These are phyloP conservation scores for Nineta flava DNA, from an alignment of 2,888 invertebrate genomes.

Conservation along the genomic window DNA sequence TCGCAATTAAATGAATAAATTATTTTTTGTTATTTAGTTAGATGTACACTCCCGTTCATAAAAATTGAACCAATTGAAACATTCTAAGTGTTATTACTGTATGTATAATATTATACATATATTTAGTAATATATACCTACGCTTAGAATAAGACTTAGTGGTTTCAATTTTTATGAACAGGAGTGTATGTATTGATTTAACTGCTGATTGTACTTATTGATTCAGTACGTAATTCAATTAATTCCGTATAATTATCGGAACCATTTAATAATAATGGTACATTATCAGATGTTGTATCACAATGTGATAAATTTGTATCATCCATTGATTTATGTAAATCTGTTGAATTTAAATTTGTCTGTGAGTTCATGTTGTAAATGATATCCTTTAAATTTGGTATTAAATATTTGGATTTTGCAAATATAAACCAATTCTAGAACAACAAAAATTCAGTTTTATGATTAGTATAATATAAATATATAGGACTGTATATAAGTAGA, in stretches of 20 bases:
- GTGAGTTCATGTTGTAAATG: conserved; percentile 7
- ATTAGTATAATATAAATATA: not conserved
- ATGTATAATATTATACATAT: no score
- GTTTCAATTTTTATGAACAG: no score
- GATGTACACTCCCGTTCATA: no score
- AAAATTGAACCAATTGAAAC: no score
- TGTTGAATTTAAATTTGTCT: conserved; percentile 4
- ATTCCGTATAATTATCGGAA: conserved; percentile 24
- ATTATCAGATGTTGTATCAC: conserved; percentile 24
- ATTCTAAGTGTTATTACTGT: no score
- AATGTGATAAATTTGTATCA: conserved; percentile 10
- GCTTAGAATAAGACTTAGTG: no score
- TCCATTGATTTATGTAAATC: conserved; percentile 11
- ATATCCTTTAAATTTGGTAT: conserved; percentile 18
- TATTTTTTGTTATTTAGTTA: no score
- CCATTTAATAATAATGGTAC: conserved; percentile 22
- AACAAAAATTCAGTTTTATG: conserved; percentile 2
- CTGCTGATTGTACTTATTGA: conserved; percentile 32
- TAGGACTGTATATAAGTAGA: not conserved
- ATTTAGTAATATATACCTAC: no score
- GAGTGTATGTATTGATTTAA: not conserved
- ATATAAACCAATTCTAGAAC: conserved; percentile 29
- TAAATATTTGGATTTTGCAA: conserved; percentile 23
- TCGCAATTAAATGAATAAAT: no score
- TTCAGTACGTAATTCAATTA: conserved; percentile 28